Evolutionary conservation across 2,888 invertebrate genomes (phyloP).

Genomic region (Drosophila bunnanda): DNA sequence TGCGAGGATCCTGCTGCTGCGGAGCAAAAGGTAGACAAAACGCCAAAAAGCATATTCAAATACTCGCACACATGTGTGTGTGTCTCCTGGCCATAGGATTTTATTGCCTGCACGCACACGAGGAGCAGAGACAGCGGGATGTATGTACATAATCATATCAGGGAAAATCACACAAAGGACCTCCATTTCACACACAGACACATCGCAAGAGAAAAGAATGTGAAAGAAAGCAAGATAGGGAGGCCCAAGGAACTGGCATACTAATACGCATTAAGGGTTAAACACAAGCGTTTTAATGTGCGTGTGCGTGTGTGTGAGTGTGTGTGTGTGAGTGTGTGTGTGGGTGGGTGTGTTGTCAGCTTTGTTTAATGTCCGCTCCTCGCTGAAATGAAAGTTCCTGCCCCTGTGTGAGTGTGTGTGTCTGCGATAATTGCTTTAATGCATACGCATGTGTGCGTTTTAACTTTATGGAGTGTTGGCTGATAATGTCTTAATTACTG

Average conservation of each 20-base stretch:
- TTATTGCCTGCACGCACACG: slow-evolving; percentile 53
- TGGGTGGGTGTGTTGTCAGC: slow-evolving; percentile 48
- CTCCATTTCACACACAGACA: slow-evolving; percentile 43
- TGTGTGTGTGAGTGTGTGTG: slow-evolving; percentile 10
- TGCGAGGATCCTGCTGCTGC: slow-evolving; percentile 9
- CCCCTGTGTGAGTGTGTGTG: slow-evolving; percentile 17
- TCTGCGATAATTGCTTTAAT: slow-evolving; percentile 78
- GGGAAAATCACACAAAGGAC: slow-evolving; percentile 67
- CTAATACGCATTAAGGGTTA: slow-evolving; percentile 75
- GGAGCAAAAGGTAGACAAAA: slow-evolving; percentile 34
- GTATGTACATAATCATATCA: slow-evolving; percentile 71
- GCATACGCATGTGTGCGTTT: slow-evolving; percentile 76
- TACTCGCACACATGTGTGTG: slow-evolving; percentile 35
- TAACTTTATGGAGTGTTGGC: slow-evolving; percentile 79
- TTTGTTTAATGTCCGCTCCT: slow-evolving; percentile 63
- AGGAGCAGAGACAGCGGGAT: slow-evolving; percentile 26
- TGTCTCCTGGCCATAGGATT: slow-evolving; percentile 46
- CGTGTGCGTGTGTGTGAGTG: slow-evolving; percentile 1
- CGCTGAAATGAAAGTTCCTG: neutral
- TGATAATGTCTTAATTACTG: slow-evolving; percentile 80
- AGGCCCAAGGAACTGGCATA: slow-evolving; percentile 41
- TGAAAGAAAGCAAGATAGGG: slow-evolving; percentile 31
- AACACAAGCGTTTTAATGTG: slow-evolving; percentile 72
- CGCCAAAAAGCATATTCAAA: slow-evolving; percentile 64
- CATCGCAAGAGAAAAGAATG: slow-evolving; percentile 29